A percentile compares a stretch with the other conserved stretches of the same genome.
Conservation (phyloP, 2,888 invertebrate genomes). For the Lathronympha strigana region DNA sequence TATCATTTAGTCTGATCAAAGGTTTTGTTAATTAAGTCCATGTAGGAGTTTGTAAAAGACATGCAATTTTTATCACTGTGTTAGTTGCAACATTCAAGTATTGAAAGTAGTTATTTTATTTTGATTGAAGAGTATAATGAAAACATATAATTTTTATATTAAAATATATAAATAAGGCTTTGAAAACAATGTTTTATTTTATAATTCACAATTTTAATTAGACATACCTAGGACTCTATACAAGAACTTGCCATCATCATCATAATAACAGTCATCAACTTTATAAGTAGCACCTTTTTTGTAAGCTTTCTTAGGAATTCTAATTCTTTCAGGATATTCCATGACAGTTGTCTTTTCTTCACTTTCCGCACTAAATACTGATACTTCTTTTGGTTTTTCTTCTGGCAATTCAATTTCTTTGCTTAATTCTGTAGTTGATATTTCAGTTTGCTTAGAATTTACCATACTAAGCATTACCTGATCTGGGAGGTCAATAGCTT, state of each 20-base stretch:
- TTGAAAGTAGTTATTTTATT: slow-evolving; percentile 60
- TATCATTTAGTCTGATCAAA: slow-evolving; percentile 39
- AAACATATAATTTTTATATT: slow-evolving; percentile 79
- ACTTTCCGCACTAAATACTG: slow-evolving; percentile 54
- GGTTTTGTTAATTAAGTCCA: slow-evolving; percentile 40
- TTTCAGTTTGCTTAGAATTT: slow-evolving; percentile 42
- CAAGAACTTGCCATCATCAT: slow-evolving; percentile 90
- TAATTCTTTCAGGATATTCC: slow-evolving; percentile 85
- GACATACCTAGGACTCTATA: slow-evolving; percentile 90
- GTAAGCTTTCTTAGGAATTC: slow-evolving; percentile 87
- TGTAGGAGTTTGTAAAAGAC: slow-evolving; percentile 53
- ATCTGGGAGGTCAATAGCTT: slow-evolving; percentile 63
- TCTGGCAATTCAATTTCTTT: slow-evolving; percentile 58
- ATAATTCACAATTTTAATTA: slow-evolving; percentile 44
- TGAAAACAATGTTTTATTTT: slow-evolving; percentile 66
- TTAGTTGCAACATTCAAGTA: slow-evolving; percentile 45
- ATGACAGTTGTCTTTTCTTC: slow-evolving; percentile 53
- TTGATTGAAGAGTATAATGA: slow-evolving; percentile 69
- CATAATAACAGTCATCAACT: slow-evolving; percentile 91
- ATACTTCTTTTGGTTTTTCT: slow-evolving; percentile 50
- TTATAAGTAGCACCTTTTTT: slow-evolving; percentile 88
- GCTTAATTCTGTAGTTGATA: slow-evolving; percentile 51
- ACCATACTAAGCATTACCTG: slow-evolving; percentile 64
- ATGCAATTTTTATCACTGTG: slow-evolving; percentile 49
- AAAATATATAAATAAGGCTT: slow-evolving; percentile 78